These are phyloP conservation scores for Heterodera carotae DNA, from an alignment of 1,140 invertebrate genomes.

Conservation along the genomic window DNA sequence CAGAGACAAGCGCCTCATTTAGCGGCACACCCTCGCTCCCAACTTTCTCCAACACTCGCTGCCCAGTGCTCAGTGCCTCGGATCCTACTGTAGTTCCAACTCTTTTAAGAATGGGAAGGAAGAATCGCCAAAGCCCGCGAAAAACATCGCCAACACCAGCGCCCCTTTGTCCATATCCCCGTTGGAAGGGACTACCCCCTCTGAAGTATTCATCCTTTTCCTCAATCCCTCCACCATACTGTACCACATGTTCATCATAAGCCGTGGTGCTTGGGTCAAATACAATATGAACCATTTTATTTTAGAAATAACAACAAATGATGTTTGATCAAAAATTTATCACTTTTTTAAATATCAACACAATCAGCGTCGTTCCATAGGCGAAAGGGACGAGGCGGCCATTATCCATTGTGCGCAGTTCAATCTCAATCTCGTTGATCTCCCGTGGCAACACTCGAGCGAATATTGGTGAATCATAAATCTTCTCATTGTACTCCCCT, in stretches of 20 bases:
- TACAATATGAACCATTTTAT: conserved; percentile 8
- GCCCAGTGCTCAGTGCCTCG: too few relatives aligned
- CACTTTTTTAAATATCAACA: not conserved
- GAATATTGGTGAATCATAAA: conserved; percentile 15
- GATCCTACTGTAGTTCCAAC: too few relatives aligned
- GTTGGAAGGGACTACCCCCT: not conserved
- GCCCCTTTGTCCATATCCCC: not conserved
- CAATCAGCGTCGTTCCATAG: not conserved
- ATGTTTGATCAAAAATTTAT: conserved; percentile 9
- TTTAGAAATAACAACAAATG: not conserved
- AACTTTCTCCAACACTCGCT: too few relatives aligned
- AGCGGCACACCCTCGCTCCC: too few relatives aligned
- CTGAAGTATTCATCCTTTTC: not conserved
- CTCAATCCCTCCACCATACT: not conserved
- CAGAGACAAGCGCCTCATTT: too few relatives aligned
- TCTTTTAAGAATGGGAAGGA: too few relatives aligned
- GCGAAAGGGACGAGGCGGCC: conserved; percentile 9
- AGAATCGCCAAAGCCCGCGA: too few relatives aligned
- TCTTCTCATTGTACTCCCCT: not conserved
- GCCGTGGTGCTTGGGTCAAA: not conserved
- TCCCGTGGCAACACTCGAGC: not conserved
- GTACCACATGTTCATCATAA: conserved; percentile 11
- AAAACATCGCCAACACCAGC: too few relatives aligned
- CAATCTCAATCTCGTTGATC: not conserved
- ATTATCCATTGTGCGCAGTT: not conserved